Percentiles rank a stretch among this genome's conserved stretches.
Conservation (phyloP, 2,797 vertebrate species). For the Siniperca undulata region DNA sequence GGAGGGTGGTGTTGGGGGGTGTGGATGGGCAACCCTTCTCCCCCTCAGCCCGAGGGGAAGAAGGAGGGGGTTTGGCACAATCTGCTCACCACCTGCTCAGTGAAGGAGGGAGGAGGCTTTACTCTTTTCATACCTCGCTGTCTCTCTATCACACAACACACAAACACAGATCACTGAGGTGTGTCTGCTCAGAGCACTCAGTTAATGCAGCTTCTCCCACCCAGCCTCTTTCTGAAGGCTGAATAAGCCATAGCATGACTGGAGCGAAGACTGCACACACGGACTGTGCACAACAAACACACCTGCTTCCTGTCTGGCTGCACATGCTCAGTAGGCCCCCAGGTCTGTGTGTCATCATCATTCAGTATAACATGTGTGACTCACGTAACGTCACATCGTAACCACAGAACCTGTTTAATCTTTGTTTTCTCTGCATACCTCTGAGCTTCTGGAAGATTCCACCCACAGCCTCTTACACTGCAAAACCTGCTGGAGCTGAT, state of each 20-base stretch:
- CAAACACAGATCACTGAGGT: slow-evolving; percentile 64
- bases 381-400: too few relatives aligned
- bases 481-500: slow-evolving; percentile 32
- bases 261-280: slow-evolving; percentile 39
- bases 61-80: slow-evolving; percentile 57
- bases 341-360: slow-evolving; percentile 55
- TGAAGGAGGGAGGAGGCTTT: slow-evolving; percentile 29
- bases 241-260: slow-evolving; percentile 47
- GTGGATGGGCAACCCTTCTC: slow-evolving; percentile 32
- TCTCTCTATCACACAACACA: slow-evolving; percentile 28
- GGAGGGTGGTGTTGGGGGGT: slow-evolving; percentile 15
- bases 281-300: slow-evolving; percentile 54
- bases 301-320: slow-evolving; percentile 74
- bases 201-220: slow-evolving; percentile 22
- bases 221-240: slow-evolving; percentile 33
- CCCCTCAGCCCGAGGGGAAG: slow-evolving; percentile 42
- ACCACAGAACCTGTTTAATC: not conserved
- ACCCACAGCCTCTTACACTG: slow-evolving; percentile 23
- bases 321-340: slow-evolving; percentile 69
- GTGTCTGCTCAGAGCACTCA: slow-evolving; percentile 56
- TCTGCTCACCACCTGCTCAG: slow-evolving; percentile 78
- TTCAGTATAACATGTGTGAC: slow-evolving; percentile 19
- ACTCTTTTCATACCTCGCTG: slow-evolving; percentile 31
- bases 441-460: slow-evolving; percentile 38
- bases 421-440: slow-evolving; percentile 16